These are phyloP conservation scores for Peromyscus maniculatus DNA, from an alignment of 2,113 vertebrate genomes.

Conservation along the genomic window DNA sequence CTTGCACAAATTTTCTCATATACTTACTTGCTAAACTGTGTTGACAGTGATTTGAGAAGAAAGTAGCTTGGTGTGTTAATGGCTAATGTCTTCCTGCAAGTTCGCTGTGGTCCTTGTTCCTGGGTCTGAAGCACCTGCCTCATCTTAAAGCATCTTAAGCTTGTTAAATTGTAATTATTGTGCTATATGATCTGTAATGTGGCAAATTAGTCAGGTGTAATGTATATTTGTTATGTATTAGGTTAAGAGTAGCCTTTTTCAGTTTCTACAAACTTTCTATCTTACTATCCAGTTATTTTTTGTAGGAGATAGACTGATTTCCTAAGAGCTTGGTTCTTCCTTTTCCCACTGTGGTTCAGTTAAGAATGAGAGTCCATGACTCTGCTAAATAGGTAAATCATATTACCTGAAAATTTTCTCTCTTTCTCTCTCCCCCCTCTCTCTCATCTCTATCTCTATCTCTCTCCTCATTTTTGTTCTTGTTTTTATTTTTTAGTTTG, in stretches of 20 bases:
- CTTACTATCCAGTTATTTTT: background rate
- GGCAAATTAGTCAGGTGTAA: background rate
- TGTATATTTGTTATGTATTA: background rate
- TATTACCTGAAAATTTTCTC: background rate
- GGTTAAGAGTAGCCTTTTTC: background rate
- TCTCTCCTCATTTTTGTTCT: background rate
- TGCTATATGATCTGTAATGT: background rate
- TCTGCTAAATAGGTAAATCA: too few relatives aligned
- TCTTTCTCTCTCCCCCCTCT: background rate
- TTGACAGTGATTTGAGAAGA: background rate
- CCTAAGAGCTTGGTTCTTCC: background rate
- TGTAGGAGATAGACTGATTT: background rate
- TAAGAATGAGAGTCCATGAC: background rate
- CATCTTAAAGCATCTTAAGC: background rate
- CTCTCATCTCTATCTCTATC: accelerated
- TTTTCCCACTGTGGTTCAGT: background rate
- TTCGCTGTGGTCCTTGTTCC: background rate
- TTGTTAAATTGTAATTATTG: background rate
- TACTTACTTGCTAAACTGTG: constrained; percentile 35
- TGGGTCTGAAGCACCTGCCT: background rate
- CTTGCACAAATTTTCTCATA: background rate
- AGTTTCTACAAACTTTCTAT: background rate
- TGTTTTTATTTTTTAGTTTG: background rate
- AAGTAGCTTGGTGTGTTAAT: background rate
- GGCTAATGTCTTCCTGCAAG: background rate